Conservation (phyloP, 2,113 vertebrate genomes). For the Chaetops frenatus region DNA sequence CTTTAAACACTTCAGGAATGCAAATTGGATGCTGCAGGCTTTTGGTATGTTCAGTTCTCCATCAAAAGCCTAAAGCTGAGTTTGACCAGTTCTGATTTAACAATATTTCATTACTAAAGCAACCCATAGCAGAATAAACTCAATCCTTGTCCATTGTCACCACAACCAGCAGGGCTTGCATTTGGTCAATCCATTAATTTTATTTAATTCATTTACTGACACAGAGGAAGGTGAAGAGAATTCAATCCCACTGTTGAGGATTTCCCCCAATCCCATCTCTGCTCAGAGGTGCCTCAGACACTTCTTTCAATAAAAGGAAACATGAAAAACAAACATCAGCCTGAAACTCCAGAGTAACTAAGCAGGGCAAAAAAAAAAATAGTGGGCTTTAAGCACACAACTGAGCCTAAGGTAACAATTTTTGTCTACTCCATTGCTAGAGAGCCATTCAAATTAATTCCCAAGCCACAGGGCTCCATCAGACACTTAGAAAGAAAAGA, state of each 20-base stretch:
- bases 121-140: background rate
- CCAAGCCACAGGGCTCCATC: background rate
- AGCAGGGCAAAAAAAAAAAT: background rate
- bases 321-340: background rate
- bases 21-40: background rate
- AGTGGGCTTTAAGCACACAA: background rate
- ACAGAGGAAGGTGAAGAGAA: background rate
- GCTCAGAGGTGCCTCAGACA: background rate
- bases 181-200: background rate
- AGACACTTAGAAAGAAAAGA: background rate
- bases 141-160: background rate
- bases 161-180: background rate
- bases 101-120: background rate
- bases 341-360: background rate
- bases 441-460: background rate
- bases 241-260: fast-evolving
- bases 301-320: background rate
- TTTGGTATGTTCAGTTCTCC: background rate
- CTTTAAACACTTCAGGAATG: background rate
- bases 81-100: background rate
- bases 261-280: background rate
- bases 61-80: background rate
- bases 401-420: background rate
- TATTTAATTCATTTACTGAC: background rate
- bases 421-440: background rate